Percentiles rank a stretch among this genome's conserved stretches.
These are phyloP conservation scores for Grammomys dolichurus DNA, from an alignment of 2,113 vertebrate species.

Conservation along the genomic window DNA sequence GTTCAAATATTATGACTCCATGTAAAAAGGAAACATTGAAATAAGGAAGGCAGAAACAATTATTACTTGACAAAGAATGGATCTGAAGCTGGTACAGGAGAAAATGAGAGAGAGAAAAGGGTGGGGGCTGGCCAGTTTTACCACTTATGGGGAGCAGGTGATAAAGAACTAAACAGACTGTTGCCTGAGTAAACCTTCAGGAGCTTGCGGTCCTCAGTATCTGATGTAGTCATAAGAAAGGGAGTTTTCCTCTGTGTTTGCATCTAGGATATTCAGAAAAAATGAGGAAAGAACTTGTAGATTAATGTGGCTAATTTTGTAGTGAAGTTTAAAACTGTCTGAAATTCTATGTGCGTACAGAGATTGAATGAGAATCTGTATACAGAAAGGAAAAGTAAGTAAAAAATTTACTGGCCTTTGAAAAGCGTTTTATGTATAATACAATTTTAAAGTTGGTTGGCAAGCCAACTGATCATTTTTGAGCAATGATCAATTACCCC, in stretches of 20 bases:
- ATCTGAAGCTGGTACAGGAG: background rate
- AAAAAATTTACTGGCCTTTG: background rate
- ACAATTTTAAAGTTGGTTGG: background rate
- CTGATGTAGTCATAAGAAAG: background rate
- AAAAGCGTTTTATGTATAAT: background rate
- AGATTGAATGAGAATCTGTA: background rate
- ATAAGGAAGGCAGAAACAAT: background rate
- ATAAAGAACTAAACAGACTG: background rate
- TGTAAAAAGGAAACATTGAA: constrained; percentile 2
- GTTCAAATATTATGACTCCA: background rate
- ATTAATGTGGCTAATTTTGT: background rate
- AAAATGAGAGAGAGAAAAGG: background rate
- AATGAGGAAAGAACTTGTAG: background rate
- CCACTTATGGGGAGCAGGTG: background rate
- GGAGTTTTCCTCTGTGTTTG: background rate
- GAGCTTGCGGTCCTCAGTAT: background rate
- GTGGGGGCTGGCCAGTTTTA: background rate
- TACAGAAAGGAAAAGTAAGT: background rate
- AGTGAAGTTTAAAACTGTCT: constrained; percentile 15
- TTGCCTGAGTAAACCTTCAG: background rate
- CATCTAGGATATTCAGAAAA: background rate
- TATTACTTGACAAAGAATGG: background rate
- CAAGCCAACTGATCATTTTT: background rate
- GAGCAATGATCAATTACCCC: background rate
- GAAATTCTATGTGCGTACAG: background rate